Conservation (phyloP, 2,888 invertebrate species). For the Acanthosoma haemorrhoidale region DNA sequence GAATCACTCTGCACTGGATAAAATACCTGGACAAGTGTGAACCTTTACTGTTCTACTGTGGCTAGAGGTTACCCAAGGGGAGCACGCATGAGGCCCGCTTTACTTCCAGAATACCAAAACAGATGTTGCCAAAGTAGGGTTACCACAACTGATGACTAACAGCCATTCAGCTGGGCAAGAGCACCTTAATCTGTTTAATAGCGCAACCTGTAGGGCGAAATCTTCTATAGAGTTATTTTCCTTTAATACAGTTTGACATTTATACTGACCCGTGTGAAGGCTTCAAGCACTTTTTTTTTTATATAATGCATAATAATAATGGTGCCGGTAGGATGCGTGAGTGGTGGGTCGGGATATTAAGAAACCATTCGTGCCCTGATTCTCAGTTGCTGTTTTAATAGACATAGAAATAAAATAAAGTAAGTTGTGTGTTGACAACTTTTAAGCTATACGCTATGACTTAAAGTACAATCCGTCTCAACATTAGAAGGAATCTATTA, state of each 20-base stretch:
- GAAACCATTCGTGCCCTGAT: not conserved
- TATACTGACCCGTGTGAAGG: not conserved
- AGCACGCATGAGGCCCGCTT: conserved; percentile 10
- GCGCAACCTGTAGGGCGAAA: not conserved
- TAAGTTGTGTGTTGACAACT: too few relatives aligned
- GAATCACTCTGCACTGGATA: too few relatives aligned
- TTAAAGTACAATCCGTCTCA: too few relatives aligned
- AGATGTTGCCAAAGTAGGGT: not conserved
- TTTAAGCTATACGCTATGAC: too few relatives aligned
- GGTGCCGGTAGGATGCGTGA: not conserved
- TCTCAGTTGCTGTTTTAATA: too few relatives aligned
- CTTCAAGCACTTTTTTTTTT: not conserved
- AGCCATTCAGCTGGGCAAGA: not conserved
- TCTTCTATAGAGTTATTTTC: conserved; percentile 16
- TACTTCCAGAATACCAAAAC: not conserved
- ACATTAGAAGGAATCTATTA: too few relatives aligned
- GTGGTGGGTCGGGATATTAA: not conserved
- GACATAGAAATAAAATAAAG: too few relatives aligned
- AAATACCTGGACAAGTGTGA: too few relatives aligned
- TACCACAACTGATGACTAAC: not conserved
- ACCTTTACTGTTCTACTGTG: too few relatives aligned
- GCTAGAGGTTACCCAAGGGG: not conserved
- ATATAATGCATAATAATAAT: not conserved
- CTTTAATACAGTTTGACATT: conserved; percentile 24
- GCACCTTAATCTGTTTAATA: conserved; percentile 11